Conservation (phyloP, 2,888 invertebrate species). For the Harpalus rubripes region DNA sequence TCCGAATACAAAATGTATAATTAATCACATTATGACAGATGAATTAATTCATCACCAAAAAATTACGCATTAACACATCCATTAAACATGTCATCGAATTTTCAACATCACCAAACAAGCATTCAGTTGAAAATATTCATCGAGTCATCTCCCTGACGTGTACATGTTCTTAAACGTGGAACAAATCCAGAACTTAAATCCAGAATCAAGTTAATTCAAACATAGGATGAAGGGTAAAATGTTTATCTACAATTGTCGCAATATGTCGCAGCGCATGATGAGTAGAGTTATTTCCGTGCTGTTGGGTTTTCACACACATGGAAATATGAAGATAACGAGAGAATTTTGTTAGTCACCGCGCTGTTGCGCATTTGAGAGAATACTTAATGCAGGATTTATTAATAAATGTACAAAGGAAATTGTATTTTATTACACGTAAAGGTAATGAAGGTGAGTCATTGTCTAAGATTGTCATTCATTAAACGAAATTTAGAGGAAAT, state of each 20-base stretch:
- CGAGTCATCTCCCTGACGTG: too few relatives aligned
- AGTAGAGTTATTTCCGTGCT: constrained; percentile 44
- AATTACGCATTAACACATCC: not conserved
- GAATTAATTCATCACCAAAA: not conserved
- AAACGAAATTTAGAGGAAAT: too few relatives aligned
- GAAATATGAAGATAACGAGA: constrained; percentile 46
- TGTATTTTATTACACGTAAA: not conserved
- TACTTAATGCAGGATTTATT: not conserved
- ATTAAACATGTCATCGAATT: not conserved
- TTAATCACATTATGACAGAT: not conserved
- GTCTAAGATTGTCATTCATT: too few relatives aligned
- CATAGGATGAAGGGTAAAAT: not conserved
- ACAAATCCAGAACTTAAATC: too few relatives aligned
- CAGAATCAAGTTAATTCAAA: not conserved
- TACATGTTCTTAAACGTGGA: too few relatives aligned
- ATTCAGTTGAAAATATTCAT: too few relatives aligned
- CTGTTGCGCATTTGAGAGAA: constrained; percentile 12
- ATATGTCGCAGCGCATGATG: constrained; percentile 13
- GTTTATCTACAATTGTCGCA: constrained; percentile 1
- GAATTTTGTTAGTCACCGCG: constrained; percentile 49
- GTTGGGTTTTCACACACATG: constrained; percentile 38
- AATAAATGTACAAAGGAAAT: not conserved
- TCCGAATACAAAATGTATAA: not conserved
- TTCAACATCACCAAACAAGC: not conserved
- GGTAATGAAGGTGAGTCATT: not conserved